Evolutionary conservation across 2,797 vertebrate species (phyloP).

Genomic region (Acanthis flammea): DNA sequence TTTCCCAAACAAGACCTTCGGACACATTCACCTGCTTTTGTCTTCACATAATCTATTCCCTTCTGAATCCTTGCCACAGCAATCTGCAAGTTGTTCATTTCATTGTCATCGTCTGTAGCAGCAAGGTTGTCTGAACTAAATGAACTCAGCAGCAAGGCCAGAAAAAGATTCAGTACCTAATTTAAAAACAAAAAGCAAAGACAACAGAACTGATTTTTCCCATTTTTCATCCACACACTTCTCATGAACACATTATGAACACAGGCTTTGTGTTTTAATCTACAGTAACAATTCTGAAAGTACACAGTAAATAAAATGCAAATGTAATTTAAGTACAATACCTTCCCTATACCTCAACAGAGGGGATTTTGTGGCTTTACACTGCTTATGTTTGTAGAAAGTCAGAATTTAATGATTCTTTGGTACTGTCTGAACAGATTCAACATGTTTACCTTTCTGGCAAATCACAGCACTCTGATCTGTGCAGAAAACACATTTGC

Average conservation of each 20-base stretch:
- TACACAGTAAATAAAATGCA: background rate
- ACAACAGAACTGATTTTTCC: background rate
- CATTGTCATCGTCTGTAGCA: conserved; percentile 83
- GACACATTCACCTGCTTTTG: conserved; percentile 74
- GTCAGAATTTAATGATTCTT: background rate
- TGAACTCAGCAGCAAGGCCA: conserved; percentile 94
- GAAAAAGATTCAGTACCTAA: conserved; percentile 94
- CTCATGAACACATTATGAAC: background rate
- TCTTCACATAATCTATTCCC: conserved; percentile 81
- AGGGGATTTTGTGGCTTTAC: background rate
- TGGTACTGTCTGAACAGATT: background rate
- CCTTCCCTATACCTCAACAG: background rate
- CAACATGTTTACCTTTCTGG: background rate
- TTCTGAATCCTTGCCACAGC: conserved; percentile 87
- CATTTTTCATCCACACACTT: background rate
- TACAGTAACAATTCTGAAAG: background rate
- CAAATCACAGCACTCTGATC: background rate
- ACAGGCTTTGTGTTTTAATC: background rate
- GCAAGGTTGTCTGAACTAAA: conserved; percentile 95
- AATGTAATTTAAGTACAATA: background rate
- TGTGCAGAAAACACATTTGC: background rate
- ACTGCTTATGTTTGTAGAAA: background rate
- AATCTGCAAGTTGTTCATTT: conserved; percentile 90
- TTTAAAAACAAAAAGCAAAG: background rate
- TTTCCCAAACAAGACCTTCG: conserved; percentile 73